These are phyloP conservation scores for Numenius phaeopus DNA, from an alignment of 2,797 vertebrate species.

Conservation along the genomic window DNA sequence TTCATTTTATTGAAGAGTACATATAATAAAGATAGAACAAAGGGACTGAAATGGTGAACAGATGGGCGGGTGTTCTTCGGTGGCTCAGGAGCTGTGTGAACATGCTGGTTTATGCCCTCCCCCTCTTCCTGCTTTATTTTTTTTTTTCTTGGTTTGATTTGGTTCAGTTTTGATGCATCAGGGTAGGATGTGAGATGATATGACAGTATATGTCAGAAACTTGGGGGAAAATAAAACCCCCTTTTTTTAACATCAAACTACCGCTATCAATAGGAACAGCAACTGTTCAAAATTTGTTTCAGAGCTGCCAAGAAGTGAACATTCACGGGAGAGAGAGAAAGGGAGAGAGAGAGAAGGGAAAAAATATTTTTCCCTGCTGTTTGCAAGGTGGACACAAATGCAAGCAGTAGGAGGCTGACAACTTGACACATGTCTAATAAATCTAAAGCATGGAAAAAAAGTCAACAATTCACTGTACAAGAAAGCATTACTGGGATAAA, in stretches of 20 bases:
- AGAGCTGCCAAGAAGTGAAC: constrained; percentile 84
- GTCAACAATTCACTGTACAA: constrained; percentile 75
- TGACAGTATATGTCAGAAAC: constrained; percentile 82
- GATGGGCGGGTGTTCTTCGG: constrained; percentile 78
- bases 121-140: constrained; percentile 43
- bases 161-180: constrained; percentile 76
- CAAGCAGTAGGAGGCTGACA: constrained; percentile 80
- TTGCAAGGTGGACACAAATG: constrained; percentile 85
- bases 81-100: constrained; percentile 71
- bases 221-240: constrained; percentile 80
- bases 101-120: constrained; percentile 71
- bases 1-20: constrained; percentile 62
- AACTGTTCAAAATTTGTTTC: constrained; percentile 83
- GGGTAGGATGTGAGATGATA: constrained; percentile 77
- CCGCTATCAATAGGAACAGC: constrained; percentile 83
- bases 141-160: constrained; percentile 40
- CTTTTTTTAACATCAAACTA: constrained; percentile 80
- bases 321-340: constrained; percentile 59
- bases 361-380: constrained; percentile 82
- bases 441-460: constrained; percentile 77
- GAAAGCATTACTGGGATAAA: constrained; percentile 72
- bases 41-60: constrained; percentile 75
- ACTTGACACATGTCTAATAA: constrained; percentile 84
- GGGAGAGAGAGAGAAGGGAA: constrained; percentile 65
- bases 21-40: constrained; percentile 75